phyloP scores from a whole-genome alignment of 2,797 vertebrate genomes.

The Acestrorhynchus altus region DNA sequence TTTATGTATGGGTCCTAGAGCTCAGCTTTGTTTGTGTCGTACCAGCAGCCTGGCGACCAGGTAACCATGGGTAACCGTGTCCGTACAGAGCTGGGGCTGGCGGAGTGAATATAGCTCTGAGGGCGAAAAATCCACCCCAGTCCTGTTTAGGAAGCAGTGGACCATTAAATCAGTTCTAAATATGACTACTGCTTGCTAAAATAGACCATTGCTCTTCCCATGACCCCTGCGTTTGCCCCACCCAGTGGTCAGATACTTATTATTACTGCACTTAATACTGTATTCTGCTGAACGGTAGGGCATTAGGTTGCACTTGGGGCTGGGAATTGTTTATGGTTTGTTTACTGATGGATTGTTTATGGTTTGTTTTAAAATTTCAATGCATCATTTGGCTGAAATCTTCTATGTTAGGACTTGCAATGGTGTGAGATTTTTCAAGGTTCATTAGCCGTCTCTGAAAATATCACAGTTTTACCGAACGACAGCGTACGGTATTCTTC shows the following conservation, averaged over 20 bases:
- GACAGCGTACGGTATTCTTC: too few species aligned
- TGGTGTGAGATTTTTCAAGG: too few species aligned
- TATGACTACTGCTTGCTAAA: constrained; percentile 19
- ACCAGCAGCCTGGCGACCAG: constrained; percentile 59
- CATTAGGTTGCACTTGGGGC: not conserved
- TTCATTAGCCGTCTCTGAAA: too few species aligned
- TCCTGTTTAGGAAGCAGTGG: constrained; percentile 45
- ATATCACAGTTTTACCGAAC: too few species aligned
- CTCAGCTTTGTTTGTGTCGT: constrained; percentile 55
- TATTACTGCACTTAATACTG: not conserved
- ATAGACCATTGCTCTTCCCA: constrained; percentile 2
- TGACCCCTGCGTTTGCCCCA: not conserved
- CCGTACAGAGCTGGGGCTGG: constrained; percentile 15
- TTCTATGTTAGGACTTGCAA: too few species aligned
- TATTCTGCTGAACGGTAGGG: not conserved
- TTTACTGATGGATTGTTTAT: not conserved
- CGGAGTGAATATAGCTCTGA: constrained; percentile 16
- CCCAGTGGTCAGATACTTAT: not conserved
- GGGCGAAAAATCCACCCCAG: not conserved
- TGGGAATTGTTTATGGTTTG: not conserved
- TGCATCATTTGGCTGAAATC: too few species aligned
- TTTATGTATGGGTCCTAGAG: constrained; percentile 62
- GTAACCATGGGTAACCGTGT: constrained; percentile 43
- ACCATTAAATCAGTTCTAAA: constrained; percentile 35
- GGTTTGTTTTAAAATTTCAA: too few species aligned